A percentile compares a stretch with the other conserved stretches of the same genome.
These are phyloP conservation scores for Aythya baeri DNA, from an alignment of 2,113 vertebrate genomes.

Conservation along the genomic window DNA sequence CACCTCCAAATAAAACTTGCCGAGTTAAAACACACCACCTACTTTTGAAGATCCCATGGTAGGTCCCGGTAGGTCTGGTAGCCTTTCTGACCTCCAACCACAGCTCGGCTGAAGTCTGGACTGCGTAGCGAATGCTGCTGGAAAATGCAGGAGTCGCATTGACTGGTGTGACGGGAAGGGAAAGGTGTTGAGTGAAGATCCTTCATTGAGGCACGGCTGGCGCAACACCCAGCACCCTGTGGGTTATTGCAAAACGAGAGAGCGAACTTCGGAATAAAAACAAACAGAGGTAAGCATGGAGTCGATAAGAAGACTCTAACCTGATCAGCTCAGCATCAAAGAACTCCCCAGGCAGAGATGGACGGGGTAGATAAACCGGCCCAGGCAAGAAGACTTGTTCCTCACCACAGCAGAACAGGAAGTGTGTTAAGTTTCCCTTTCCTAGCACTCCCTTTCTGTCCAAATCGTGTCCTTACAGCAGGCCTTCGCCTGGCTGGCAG, in stretches of 20 bases:
- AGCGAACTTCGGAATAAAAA: constrained; percentile 58
- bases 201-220: constrained; percentile 64
- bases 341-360: constrained; percentile 55
- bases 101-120: constrained; percentile 53
- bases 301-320: constrained; percentile 52
- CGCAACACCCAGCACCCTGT: constrained; percentile 56
- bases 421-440: constrained; percentile 25
- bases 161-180: constrained; percentile 45
- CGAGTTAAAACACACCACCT: not conserved
- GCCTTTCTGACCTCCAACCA: constrained; percentile 39
- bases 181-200: constrained; percentile 63
- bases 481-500: not conserved
- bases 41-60: constrained; percentile 70
- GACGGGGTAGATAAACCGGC: constrained; percentile 43
- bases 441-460: constrained; percentile 51
- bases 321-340: constrained; percentile 46
- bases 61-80: constrained; percentile 58
- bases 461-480: not conserved
- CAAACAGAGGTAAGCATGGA: constrained; percentile 65
- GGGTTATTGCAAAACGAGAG: constrained; percentile 63
- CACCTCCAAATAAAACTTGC: not conserved
- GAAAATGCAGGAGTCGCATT: constrained; percentile 20
- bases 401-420: constrained; percentile 48
- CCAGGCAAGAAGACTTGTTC: constrained; percentile 29
- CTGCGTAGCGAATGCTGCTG: constrained; percentile 34